Evolutionary conservation across 2,888 invertebrate genomes (phyloP), one percentile per base, ranked within the genome.

Genomic region (Tridacna crocea): DNA sequence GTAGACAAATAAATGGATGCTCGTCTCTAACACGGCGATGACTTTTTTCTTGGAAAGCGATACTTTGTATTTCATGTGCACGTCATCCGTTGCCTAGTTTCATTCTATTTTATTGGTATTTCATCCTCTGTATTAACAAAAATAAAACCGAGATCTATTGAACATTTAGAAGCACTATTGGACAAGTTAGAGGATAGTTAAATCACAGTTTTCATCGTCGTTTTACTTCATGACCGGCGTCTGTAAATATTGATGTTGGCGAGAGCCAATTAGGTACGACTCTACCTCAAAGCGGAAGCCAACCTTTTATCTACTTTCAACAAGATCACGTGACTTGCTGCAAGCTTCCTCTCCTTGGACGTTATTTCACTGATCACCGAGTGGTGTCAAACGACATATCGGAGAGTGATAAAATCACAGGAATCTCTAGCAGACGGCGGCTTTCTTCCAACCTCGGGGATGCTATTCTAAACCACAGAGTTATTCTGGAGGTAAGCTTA

Each of bases 291-390:
- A 82, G 75, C 82, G 87, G 87, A 87, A 84, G 76, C 68, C 84
- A 77, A 80, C 82, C 84, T 87, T 85, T 87, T 87, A 87, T 84
- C 84, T 80, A 77, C 84, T 80, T 79, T 84, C 77, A 84, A 77
- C 76, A 77, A 15, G 73, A 74, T 81, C 84, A 87, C 87, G 87
- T 87, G 87, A 79, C 79, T 75, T 70, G 79, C 74, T 75, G 75
- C 77, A 77, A 66, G 81, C 79, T 84, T 87, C 83, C 84, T 36
- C 47, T 76, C 65, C 74, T 74, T 74, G 77, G 72, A 70, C 75
- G 77, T 75, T 75, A 82, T 75, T 75, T 77, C 77, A 68, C 55
- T 76, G 66, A 76, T 77, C 77, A 68, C 55, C 68, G 66, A 76
- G 68, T 65, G 66, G 55, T 76, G 76, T 66, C 55, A 36, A 36